A percentile compares a stretch with the other conserved stretches of the same genome.
These are phyloP conservation scores for Drosophila ercepeae DNA, from an alignment of 1,140 invertebrate genomes.

Conservation along the genomic window DNA sequence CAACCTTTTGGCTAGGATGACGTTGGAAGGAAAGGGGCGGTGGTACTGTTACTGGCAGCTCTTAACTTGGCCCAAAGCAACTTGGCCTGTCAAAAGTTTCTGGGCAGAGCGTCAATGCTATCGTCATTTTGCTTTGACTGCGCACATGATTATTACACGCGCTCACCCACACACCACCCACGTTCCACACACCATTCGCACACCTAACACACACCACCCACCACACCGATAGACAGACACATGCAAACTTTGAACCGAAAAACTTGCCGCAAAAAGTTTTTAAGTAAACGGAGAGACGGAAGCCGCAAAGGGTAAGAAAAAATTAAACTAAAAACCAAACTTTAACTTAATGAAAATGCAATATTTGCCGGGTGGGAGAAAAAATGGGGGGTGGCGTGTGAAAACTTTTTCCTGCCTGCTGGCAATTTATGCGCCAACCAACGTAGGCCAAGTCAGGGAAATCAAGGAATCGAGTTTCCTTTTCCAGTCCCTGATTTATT, in stretches of 20 bases:
- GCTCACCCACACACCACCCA: constrained; percentile 18
- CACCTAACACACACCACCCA: constrained; percentile 13
- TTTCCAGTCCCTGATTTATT: constrained; percentile 23
- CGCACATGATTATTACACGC: constrained; percentile 64
- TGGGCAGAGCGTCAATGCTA: constrained; percentile 48
- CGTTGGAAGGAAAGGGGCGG: too few species aligned
- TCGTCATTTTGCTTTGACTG: constrained; percentile 51
- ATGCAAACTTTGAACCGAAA: constrained; percentile 57
- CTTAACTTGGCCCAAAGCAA: constrained; percentile 50
- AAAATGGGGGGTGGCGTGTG: constrained; percentile 10
- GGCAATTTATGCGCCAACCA: constrained; percentile 64
- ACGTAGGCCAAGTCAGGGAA: constrained; percentile 36
- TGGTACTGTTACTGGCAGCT: constrained; percentile 52
- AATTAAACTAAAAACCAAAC: constrained; percentile 73
- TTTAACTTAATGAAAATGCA: constrained; percentile 79
- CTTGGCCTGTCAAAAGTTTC: constrained; percentile 65
- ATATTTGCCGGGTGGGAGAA: constrained; percentile 46
- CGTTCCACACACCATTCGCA: constrained; percentile 3
- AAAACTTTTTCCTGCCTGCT: constrained; percentile 56
- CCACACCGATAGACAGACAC: constrained; percentile 30
- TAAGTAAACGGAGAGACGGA: constrained; percentile 58
- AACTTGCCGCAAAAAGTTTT: constrained; percentile 69
- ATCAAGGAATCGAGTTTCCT: constrained; percentile 38
- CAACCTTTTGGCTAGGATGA: not conserved
- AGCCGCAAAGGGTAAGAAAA: constrained; percentile 43